phyloP scores from a whole-genome alignment of 2,113 vertebrate genomes.

The Pygoscelis adeliae region DNA sequence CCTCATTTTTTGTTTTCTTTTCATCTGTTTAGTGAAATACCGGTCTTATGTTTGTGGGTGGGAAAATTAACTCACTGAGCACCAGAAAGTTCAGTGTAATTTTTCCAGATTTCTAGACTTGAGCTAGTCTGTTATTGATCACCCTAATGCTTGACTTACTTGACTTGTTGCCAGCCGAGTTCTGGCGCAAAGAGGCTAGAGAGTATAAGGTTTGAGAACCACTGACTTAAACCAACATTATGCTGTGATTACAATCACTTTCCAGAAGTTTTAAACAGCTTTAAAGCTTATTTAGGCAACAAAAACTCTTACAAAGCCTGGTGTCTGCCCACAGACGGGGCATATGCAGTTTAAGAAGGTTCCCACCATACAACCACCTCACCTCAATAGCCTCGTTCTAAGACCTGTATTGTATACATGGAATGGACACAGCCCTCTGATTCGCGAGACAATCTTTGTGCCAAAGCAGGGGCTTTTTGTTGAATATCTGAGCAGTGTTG shows the following conservation, averaged over 20 bases:
- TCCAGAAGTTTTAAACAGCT: background rate
- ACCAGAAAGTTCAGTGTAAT: background rate
- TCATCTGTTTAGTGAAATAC: background rate
- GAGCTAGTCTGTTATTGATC: background rate
- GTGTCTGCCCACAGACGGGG: background rate
- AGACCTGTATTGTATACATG: accelerated
- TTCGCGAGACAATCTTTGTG: background rate
- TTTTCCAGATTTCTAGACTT: background rate
- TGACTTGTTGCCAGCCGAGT: background rate
- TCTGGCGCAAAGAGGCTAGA: background rate
- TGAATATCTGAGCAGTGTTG: background rate
- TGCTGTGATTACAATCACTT: background rate
- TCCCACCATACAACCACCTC: background rate
- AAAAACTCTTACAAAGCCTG: background rate
- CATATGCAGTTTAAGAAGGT: background rate
- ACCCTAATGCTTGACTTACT: background rate
- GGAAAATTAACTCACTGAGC: background rate
- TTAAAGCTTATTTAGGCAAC: background rate
- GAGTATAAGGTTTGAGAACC: background rate
- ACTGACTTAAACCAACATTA: background rate
- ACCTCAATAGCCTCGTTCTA: background rate
- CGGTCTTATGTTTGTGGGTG: background rate
- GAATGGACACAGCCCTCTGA: background rate
- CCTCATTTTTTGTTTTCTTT: background rate
- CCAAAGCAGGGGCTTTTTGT: background rate